Conservation (phyloP, 2,797 vertebrate species). For the Amblyraja radiata region DNA sequence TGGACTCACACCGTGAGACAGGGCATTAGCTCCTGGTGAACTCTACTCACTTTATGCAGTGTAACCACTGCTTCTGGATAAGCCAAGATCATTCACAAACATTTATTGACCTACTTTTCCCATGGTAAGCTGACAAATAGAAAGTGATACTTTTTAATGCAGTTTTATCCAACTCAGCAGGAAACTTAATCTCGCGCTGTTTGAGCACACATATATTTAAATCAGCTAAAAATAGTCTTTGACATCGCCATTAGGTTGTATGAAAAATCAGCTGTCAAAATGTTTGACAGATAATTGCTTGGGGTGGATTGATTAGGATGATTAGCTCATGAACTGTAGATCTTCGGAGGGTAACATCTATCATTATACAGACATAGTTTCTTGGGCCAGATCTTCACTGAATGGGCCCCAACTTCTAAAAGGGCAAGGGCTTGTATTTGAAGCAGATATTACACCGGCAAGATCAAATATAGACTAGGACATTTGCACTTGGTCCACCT, state of each 20-base stretch:
- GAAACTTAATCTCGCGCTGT: neutral
- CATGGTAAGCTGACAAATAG: neutral
- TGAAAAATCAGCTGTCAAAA: neutral
- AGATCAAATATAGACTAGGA: no score
- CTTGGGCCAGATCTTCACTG: neutral
- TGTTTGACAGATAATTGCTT: neutral
- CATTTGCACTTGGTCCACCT: no score
- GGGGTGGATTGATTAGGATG: neutral
- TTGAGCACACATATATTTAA: neutral
- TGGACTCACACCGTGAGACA: no score
- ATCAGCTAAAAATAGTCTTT: neutral
- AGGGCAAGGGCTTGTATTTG: neutral
- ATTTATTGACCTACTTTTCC: conserved; percentile 5
- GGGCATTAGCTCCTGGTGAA: neutral
- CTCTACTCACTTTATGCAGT: neutral
- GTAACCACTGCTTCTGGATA: neutral
- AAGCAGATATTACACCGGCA: no score
- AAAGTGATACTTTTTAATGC: neutral
- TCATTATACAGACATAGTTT: neutral
- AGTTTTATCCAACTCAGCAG: neutral
- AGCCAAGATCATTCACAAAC: neutral
- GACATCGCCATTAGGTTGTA: neutral
- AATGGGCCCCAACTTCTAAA: neutral
- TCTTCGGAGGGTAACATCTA: neutral
- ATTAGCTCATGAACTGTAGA: neutral